A percentile compares a stretch with the other conserved stretches of the same genome.
These are phyloP conservation scores for Diadegma fenestrale DNA, from an alignment of 2,888 invertebrate species.

Conservation along the genomic window DNA sequence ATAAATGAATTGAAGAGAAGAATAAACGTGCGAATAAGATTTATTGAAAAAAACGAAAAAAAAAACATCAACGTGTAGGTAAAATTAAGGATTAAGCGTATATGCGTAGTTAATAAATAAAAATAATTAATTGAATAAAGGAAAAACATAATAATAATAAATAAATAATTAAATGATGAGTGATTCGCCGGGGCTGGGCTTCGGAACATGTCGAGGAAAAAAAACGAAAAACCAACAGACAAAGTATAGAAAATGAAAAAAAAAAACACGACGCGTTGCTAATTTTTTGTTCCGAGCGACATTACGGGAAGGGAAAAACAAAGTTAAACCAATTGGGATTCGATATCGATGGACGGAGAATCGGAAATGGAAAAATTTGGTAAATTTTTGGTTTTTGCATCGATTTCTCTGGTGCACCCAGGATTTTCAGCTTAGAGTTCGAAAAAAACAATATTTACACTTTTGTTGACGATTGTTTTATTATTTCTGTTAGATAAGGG, in stretches of 20 bases:
- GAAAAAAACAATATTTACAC: slow-evolving; percentile 71
- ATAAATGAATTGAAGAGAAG: slow-evolving; percentile 40
- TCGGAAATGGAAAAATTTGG: slow-evolving; percentile 26
- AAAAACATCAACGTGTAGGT: slow-evolving; percentile 60
- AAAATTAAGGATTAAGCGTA: slow-evolving; percentile 71
- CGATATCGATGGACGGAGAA: slow-evolving; percentile 65
- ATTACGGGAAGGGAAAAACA: slow-evolving; percentile 64
- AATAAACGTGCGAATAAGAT: slow-evolving; percentile 10
- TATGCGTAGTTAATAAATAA: slow-evolving; percentile 71
- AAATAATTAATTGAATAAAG: slow-evolving; percentile 60
- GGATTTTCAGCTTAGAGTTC: slow-evolving; percentile 66
- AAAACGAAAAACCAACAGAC: slow-evolving; percentile 16
- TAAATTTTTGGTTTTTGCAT: slow-evolving; percentile 48
- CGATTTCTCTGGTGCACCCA: slow-evolving; percentile 50
- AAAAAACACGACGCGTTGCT: slow-evolving; percentile 43
- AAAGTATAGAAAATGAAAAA: slow-evolving; percentile 44
- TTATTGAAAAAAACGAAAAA: slow-evolving; percentile 52
- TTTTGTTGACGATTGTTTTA: slow-evolving; percentile 80
- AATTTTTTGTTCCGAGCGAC: slow-evolving; percentile 47
- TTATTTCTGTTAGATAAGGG: slow-evolving; percentile 77
- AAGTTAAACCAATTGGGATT: slow-evolving; percentile 63
- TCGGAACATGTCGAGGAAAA: slow-evolving; percentile 76
- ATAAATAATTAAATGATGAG: slow-evolving; percentile 40
- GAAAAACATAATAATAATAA: background rate
- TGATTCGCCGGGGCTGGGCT: slow-evolving; percentile 81